A percentile compares a stretch with the other conserved stretches of the same genome.
Evolutionary conservation across 92 coral and sea anemone genomes (phyloP).

Genomic region (Zoanthus sansibaricus): DNA sequence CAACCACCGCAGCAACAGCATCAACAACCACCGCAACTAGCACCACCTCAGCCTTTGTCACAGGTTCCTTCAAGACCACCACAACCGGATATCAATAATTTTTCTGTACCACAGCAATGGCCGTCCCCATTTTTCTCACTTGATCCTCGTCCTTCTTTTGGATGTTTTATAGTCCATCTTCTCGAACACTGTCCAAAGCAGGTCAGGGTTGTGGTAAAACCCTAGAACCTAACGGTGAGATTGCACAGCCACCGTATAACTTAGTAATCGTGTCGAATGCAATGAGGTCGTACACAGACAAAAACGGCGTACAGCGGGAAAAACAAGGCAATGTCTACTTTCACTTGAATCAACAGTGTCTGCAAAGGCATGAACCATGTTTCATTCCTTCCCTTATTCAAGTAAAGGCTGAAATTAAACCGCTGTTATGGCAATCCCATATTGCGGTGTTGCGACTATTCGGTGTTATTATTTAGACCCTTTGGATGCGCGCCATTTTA

Average conservation of each 20-base stretch:
- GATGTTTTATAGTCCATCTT: constrained; percentile 33
- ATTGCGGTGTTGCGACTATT: background rate
- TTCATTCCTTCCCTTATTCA: constrained; percentile 46
- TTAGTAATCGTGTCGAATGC: constrained; percentile 40
- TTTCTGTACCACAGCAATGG: background rate
- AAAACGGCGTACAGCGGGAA: background rate
- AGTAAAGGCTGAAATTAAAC: constrained; percentile 6
- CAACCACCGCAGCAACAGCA: too few species aligned
- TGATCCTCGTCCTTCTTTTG: constrained; percentile 28
- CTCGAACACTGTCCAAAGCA: constrained; percentile 43
- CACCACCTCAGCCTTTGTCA: background rate
- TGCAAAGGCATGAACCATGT: background rate
- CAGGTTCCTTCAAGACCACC: too few species aligned
- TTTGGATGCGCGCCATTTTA: constrained; percentile 18
- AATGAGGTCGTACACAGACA: constrained; percentile 18
- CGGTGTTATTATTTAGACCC: constrained; percentile 21
- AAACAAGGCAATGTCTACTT: constrained; percentile 54
- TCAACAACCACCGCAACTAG: background rate
- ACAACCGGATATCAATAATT: background rate
- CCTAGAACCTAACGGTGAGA: constrained; percentile 32
- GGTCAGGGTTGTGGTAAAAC: constrained; percentile 37
- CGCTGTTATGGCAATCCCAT: background rate
- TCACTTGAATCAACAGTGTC: constrained; percentile 1
- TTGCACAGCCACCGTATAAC: constrained; percentile 16
- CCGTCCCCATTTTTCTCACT: background rate